Evolutionary conservation across 2,888 invertebrate genomes (phyloP).

Genomic region (Eurytoma adleriae): DNA sequence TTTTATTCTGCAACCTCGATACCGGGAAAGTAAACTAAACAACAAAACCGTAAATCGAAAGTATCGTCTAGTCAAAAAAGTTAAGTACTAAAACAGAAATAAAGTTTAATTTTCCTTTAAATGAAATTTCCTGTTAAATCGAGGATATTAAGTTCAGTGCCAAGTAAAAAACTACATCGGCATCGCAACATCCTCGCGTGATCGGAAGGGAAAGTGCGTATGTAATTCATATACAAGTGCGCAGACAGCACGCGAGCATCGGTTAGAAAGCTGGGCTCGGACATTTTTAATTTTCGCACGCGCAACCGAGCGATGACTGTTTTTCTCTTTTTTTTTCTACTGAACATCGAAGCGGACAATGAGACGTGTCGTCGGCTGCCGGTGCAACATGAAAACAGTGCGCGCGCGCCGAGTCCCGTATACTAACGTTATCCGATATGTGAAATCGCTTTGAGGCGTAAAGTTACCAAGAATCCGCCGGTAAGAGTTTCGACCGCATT

Average conservation of each 20-base stretch:
- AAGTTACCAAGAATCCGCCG: slow-evolving; percentile 69
- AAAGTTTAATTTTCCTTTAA: no score
- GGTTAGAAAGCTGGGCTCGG: not conserved
- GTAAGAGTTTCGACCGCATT: slow-evolving; percentile 59
- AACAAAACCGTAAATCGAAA: no score
- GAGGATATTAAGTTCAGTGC: no score
- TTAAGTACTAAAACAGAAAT: no score
- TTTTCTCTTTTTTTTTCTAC: not conserved
- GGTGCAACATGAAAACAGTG: slow-evolving; percentile 6
- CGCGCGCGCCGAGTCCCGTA: slow-evolving; percentile 17
- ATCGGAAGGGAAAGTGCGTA: not conserved
- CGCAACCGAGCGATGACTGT: not conserved
- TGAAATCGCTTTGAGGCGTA: slow-evolving; percentile 71
- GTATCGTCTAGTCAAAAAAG: no score
- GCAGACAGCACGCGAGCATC: not conserved
- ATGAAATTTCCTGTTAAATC: no score
- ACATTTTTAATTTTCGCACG: not conserved
- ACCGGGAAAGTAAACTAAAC: no score
- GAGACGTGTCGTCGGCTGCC: slow-evolving; percentile 9
- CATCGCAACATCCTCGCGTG: not conserved
- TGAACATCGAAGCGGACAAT: slow-evolving; percentile 11
- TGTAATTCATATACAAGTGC: not conserved
- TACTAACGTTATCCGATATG: slow-evolving; percentile 69
- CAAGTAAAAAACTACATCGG: not conserved
- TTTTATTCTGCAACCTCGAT: no score